A percentile compares a stretch with the other conserved stretches of the same genome.
Conservation (phyloP, 2,113 vertebrate species). For the Plecturocebus donacophilus region DNA sequence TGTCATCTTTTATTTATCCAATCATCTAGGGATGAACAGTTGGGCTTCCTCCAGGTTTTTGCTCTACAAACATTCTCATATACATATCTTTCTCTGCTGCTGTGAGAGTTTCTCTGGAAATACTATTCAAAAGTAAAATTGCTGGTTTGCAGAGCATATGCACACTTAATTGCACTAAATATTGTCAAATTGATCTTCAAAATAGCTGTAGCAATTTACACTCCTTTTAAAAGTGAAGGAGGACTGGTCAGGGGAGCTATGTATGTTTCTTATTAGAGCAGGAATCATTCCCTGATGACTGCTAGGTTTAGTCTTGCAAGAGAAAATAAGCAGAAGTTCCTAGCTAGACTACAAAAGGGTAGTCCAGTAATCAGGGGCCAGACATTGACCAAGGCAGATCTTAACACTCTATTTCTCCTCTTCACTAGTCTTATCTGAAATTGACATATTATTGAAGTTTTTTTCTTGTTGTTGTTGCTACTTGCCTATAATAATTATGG, state of each 20-base stretch:
- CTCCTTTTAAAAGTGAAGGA: not conserved
- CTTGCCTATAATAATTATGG: not conserved
- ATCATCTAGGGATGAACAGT: conserved; percentile 31
- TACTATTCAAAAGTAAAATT: conserved; percentile 17
- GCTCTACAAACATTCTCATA: not conserved
- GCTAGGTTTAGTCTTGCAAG: not conserved
- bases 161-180: not conserved
- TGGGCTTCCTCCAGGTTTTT: conserved; percentile 1
- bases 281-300: not conserved
- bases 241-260: not conserved
- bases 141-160: not conserved
- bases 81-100: not conserved
- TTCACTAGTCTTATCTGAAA: not conserved
- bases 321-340: not conserved
- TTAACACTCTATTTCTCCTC: not conserved
- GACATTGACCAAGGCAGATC: not conserved
- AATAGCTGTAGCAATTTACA: not conserved
- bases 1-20: not conserved
- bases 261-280: not conserved
- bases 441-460: not conserved
- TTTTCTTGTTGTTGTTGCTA: not conserved
- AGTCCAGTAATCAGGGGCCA: not conserved
- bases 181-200: not conserved
- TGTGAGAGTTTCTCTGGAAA: not conserved
- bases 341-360: not conserved